phyloP scores from a whole-genome alignment of 2,888 invertebrate species.

The Hydriomena furcata region DNA sequence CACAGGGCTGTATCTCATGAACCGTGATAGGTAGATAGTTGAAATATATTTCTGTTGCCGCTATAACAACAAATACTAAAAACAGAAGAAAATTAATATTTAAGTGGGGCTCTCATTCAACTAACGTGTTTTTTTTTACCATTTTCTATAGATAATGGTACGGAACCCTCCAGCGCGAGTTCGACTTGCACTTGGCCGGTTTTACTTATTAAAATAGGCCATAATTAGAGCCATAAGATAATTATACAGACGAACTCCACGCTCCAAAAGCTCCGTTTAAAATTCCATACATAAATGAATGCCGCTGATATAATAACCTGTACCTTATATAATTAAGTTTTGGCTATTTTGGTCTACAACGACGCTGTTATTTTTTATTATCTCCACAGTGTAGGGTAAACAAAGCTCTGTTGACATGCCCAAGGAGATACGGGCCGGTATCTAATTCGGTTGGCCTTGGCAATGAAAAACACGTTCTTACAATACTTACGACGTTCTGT shows the following conservation, averaged over 20 bases:
- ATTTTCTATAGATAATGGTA: too few relatives aligned
- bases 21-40: too few relatives aligned
- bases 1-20: too few relatives aligned
- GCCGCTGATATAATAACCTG: constrained; percentile 16
- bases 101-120: too few relatives aligned
- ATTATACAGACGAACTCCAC: constrained; percentile 11
- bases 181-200: too few relatives aligned
- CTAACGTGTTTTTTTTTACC: too few relatives aligned
- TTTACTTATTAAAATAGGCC: constrained; percentile 15
- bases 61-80: too few relatives aligned
- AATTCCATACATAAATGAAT: constrained; percentile 18
- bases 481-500: constrained; percentile 55
- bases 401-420: constrained; percentile 73
- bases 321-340: constrained; percentile 19
- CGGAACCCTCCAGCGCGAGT: too few relatives aligned
- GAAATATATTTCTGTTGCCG: too few relatives aligned
- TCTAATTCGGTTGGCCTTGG: constrained; percentile 80
- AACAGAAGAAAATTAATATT: too few relatives aligned
- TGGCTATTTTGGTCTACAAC: constrained; percentile 18
- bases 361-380: constrained; percentile 49
- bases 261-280: constrained; percentile 14
- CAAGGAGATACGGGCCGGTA: constrained; percentile 68
- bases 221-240: constrained; percentile 15
- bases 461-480: constrained; percentile 76
- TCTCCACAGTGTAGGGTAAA: constrained; percentile 66